A percentile compares a stretch with the other conserved stretches of the same genome.
Evolutionary conservation across 2,113 vertebrate genomes (phyloP).

Genomic region (Canis aureus): DNA sequence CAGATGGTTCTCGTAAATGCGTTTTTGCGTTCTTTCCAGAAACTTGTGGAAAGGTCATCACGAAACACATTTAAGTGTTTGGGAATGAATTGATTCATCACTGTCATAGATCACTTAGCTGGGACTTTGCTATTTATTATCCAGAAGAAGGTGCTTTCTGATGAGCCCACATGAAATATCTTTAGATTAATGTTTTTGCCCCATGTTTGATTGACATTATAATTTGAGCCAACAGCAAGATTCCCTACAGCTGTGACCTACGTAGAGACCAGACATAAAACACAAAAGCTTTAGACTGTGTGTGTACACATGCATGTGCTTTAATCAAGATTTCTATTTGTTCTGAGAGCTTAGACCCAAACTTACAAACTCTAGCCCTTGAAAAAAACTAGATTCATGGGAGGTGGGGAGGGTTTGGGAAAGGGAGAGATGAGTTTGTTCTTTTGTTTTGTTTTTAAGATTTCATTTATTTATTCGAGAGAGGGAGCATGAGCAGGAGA

Average conservation of each 20-base stretch:
- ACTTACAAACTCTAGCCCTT: not conserved
- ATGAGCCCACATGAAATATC: not conserved
- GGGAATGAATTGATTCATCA: not conserved
- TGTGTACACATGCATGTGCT: not conserved
- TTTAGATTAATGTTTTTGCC: not conserved
- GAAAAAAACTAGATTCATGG: not conserved
- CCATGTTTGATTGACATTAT: not conserved
- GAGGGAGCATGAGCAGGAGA: too few species aligned
- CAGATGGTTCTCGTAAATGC: not conserved
- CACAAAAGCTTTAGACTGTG: not conserved
- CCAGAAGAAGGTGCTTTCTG: not conserved
- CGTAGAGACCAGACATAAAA: not conserved
- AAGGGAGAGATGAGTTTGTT: not conserved
- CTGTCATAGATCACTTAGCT: not conserved
- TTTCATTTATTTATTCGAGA: too few species aligned
- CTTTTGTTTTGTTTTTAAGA: not conserved
- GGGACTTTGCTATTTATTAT: not conserved
- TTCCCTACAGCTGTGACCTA: not conserved
- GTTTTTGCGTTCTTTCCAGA: slow-evolving; percentile 28
- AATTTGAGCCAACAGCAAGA: not conserved
- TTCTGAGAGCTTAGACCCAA: slow-evolving; percentile 1
- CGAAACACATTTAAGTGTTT: not conserved
- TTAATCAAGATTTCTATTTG: slow-evolving; percentile 14
- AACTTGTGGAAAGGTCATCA: slow-evolving; percentile 14
- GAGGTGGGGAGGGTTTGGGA: rapidly evolving